A percentile compares a stretch with the other conserved stretches of the same genome.
Conservation (phyloP, 2,113 vertebrate species). For the Heptranchias perlo region DNA sequence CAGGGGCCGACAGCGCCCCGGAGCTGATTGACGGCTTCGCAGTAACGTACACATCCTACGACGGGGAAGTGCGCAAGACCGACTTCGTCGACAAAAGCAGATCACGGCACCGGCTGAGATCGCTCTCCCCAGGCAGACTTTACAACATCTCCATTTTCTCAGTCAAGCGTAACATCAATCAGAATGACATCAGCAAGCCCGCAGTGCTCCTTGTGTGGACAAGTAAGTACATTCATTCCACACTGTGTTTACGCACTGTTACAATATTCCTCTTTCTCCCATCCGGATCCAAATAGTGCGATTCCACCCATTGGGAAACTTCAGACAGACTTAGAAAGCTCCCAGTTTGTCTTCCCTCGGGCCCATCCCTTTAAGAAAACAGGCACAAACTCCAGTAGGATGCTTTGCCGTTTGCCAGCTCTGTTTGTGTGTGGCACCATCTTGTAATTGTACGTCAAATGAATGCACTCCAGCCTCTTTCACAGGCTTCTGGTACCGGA, state of each 20-base stretch:
- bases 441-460: not conserved
- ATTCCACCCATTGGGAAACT: not conserved
- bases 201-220: conserved; percentile 76
- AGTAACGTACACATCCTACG: conserved; percentile 77
- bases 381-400: not conserved
- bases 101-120: conserved; percentile 75
- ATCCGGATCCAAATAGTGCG: not conserved
- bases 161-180: conserved; percentile 79
- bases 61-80: conserved; percentile 71
- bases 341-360: not conserved
- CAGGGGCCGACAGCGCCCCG: conserved; percentile 58
- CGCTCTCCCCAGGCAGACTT: conserved; percentile 74
- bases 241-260: too few species aligned
- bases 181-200: conserved; percentile 86
- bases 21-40: conserved; percentile 82
- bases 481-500: not conserved
- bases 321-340: not conserved
- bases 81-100: conserved; percentile 81
- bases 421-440: not conserved
- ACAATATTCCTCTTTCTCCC: not conserved
- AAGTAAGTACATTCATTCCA: conserved; percentile 63
- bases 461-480: not conserved
- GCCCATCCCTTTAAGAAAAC: not conserved
- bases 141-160: conserved; percentile 97
- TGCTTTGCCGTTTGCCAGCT: not conserved